Evolutionary conservation across 2,797 vertebrate genomes (phyloP), one percentile per base, ranked within the genome.

Genomic region (Pelodytes ibericus): DNA sequence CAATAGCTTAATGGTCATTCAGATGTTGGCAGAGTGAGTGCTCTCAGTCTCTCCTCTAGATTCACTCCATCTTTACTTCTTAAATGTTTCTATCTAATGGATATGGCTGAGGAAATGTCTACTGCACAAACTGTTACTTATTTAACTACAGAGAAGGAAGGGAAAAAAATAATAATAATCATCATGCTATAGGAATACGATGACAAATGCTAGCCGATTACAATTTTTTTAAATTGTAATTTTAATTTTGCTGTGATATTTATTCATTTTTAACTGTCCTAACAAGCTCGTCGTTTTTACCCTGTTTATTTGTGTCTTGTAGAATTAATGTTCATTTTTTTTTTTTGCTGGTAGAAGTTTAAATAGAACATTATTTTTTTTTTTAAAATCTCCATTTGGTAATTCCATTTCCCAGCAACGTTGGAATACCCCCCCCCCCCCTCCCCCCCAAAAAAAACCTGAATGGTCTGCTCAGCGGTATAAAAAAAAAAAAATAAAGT

Each of bases 1-100:
- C 97, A 99, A 94, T 96, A 95, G 95, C 93, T 94, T 98, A 98
- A 99, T 99, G 95, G 96, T 97, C 96, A 98, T 97, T 98, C 96
- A 95, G 93, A 96, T 94, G 92, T 95, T 95, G 93, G 93, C 94
- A 94, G 49, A 53, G 95, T 94, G 95, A 97, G 94, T 94, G 94
- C 93, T 96, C 94, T 94, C 95, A 95, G 95, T 95, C 95, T 95
- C 95, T 94, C 93, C 94, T 94, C 94, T 95, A 95, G 93, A 92
- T 94, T 93, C 90, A 89, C 90, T 90, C 86, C 91, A 90, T 94
- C 91, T 92, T 93, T 91, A 92, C 94, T 95, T 95, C 96, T 96
- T 94, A 94, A 96, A 95, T 93, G 94, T 93, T 93, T 96, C 93
- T 94, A 94, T 90, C 91, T 98, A 98, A 98, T 98, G 96, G 94